These are phyloP conservation scores for Gallinago solitaria DNA, from an alignment of 2,797 vertebrate genomes.

Conservation along the genomic window DNA sequence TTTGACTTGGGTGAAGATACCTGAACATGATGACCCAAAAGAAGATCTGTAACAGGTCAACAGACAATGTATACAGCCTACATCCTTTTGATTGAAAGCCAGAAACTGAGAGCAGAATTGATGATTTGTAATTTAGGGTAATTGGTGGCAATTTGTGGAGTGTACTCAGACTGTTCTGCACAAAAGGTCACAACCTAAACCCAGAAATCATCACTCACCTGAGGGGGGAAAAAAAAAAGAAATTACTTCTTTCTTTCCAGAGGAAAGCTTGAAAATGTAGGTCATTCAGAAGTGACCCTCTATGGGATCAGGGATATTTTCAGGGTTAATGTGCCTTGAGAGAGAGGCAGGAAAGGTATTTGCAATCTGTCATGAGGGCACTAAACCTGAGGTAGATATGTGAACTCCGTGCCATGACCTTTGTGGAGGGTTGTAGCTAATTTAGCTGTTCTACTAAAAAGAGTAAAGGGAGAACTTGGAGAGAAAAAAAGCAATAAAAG, in stretches of 20 bases:
- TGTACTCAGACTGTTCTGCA: background rate
- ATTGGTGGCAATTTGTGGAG: background rate
- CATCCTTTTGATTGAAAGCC: background rate
- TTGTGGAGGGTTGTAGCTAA: background rate
- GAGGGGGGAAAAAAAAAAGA: background rate
- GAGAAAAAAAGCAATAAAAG: background rate
- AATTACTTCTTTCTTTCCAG: background rate
- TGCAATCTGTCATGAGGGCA: background rate
- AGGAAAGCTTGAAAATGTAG: background rate
- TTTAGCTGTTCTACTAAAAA: background rate
- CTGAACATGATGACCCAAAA: background rate
- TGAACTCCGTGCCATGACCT: background rate
- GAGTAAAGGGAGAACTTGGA: background rate
- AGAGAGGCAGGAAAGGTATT: background rate
- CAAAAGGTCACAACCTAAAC: background rate
- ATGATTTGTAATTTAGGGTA: background rate
- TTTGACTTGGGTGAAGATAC: background rate
- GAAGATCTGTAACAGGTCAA: background rate
- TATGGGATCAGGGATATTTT: background rate
- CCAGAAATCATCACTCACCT: background rate
- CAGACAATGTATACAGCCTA: background rate
- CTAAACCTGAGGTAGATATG: background rate
- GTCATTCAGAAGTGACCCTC: background rate
- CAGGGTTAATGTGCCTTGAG: background rate
- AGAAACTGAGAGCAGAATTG: background rate